Percentiles rank a stretch among this genome's conserved stretches.
Evolutionary conservation across 2,888 invertebrate genomes (phyloP).

Genomic region (Thymelicus lineola): DNA sequence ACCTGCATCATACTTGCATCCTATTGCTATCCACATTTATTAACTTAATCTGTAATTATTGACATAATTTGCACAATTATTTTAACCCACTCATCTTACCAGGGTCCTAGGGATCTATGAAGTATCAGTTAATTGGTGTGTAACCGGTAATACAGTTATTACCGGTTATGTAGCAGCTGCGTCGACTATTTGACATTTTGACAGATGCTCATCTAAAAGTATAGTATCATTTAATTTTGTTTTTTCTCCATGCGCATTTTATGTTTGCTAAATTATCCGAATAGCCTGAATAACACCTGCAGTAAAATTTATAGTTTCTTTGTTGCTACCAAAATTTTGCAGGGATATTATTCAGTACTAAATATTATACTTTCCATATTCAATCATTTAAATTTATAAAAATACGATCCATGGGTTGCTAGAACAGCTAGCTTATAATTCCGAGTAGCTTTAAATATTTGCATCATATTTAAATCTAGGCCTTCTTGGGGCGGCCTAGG

Average conservation of each 20-base stretch:
- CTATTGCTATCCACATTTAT: background rate
- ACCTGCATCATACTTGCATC: background rate
- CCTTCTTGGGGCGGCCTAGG: too few species aligned
- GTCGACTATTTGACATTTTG: background rate
- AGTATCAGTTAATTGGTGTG: background rate
- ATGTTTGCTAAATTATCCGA: background rate
- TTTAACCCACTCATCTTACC: background rate
- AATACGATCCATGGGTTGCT: too few species aligned
- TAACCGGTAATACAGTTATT: constrained; percentile 1
- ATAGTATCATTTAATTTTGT: too few species aligned
- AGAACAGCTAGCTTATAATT: too few species aligned
- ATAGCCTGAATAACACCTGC: background rate
- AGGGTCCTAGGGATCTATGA: too few species aligned
- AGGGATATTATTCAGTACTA: too few species aligned
- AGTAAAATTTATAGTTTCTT: too few species aligned
- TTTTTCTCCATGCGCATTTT: background rate
- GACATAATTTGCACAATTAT: background rate
- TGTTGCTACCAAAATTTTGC: too few species aligned
- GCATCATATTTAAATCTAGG: too few species aligned
- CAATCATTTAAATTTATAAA: too few species aligned
- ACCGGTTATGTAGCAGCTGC: background rate
- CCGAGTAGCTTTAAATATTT: too few species aligned
- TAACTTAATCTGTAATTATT: background rate
- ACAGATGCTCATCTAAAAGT: background rate
- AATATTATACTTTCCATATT: too few species aligned